Conservation (phyloP, 2,888 invertebrate species). For the Catocala sponsa region DNA sequence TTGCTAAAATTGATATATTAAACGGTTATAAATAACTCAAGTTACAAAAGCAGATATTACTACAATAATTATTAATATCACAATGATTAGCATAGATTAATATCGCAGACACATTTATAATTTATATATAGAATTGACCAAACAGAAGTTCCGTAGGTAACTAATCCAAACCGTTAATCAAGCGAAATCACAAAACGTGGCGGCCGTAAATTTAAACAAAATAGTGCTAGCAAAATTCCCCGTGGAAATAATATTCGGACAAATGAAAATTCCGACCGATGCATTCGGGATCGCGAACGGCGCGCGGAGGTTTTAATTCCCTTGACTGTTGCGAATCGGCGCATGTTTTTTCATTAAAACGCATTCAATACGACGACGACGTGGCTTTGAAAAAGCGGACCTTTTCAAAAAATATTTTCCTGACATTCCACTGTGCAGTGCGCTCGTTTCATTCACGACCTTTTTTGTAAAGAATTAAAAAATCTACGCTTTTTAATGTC, state of each 20-base stretch:
- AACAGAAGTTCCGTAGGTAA: slow-evolving; percentile 34
- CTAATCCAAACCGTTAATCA: slow-evolving; percentile 65
- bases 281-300: slow-evolving; percentile 74
- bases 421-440: slow-evolving; percentile 79
- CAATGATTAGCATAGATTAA: no score
- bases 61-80: no score
- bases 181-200: slow-evolving; percentile 62
- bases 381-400: slow-evolving; percentile 84
- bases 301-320: slow-evolving; percentile 84
- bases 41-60: no score
- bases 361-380: slow-evolving; percentile 87
- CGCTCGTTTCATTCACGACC: slow-evolving; percentile 71
- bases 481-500: slow-evolving; percentile 60
- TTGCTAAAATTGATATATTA: no score
- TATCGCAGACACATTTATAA: no score
- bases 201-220: slow-evolving; percentile 69
- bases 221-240: slow-evolving; percentile 67
- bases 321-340: slow-evolving; percentile 87
- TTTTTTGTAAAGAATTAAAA: slow-evolving; percentile 69
- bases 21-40: no score
- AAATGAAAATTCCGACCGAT: slow-evolving; percentile 82
- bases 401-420: slow-evolving; percentile 85
- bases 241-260: slow-evolving; percentile 82
- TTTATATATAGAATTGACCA: slow-evolving; percentile 1
- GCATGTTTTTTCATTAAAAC: slow-evolving; percentile 88